Base-by-base conservation (phyloP, 2,888 invertebrate species). In the Meteorus cinctellus region DNA sequence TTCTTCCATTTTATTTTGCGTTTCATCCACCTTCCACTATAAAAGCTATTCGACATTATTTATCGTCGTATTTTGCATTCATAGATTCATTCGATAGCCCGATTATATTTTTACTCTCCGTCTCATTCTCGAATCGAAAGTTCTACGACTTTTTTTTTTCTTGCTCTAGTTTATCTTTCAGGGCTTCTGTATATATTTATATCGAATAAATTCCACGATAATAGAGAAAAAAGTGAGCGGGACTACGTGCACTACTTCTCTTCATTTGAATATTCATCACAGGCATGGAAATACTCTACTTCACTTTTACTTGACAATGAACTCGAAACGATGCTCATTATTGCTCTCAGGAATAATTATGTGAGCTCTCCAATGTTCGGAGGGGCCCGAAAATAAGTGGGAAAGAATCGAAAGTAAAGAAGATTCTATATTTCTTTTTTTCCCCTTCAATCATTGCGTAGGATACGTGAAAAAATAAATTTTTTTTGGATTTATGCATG, bases 191-290 rank as follows among this genome's bases (percentile, higher is more conserved):
- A 24, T 59, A 55, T 59, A n/a, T 48, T 45, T 63, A 41, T 66
- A 63, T 45, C 16, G 48, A 19, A 41, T 12, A 55, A 75, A 71
- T 65, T 68, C 59, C 34, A 41, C 45, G 48, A 60, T 60, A n/a
- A 41, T 59, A 45, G 63, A 29, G 10, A 60, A 41, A 48, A 63
- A 63, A 65, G 55, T 34, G 14, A 51, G 41, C 48, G 55, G 65
- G 60, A 62, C 14, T 63, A 62, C 71, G 55, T 5, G 19, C n/a
- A 55, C 19, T 41, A 72, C 71, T 34, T 63, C 41, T 16, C 48
- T 19, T 27, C 19, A n/a, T 62, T 60, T 77, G 77, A 77, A 77
- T 77, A 77, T 77, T 77, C 77, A 77, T 75, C 65, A 55, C 41
- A 45, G n/a, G 77, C 31, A 41, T 36, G 34, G 27, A 62, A 71